These are phyloP conservation scores for Cirrhinus mrigala DNA, from an alignment of 2,797 vertebrate genomes.

Conservation along the genomic window DNA sequence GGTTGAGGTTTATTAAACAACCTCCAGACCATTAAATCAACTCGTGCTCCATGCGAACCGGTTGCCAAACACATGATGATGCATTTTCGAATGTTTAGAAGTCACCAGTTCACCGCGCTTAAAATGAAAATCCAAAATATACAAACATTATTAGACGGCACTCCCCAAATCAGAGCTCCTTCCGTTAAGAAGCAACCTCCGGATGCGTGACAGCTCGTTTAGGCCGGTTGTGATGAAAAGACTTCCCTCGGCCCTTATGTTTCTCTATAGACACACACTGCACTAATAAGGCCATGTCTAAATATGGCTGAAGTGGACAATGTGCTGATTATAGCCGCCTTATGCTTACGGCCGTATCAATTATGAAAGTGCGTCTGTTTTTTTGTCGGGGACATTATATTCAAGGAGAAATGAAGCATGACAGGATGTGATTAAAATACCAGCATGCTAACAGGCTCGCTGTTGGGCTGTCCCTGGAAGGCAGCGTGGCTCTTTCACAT, in stretches of 20 bases:
- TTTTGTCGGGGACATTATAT: slow-evolving; percentile 52
- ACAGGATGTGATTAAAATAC: slow-evolving; percentile 66
- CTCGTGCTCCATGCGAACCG: slow-evolving; percentile 44
- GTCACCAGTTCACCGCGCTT: slow-evolving; percentile 35
- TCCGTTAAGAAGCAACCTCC: slow-evolving; percentile 14
- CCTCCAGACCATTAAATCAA: slow-evolving; percentile 46
- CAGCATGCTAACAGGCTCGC: slow-evolving; percentile 55
- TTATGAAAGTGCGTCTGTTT: slow-evolving; percentile 55
- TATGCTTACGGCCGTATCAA: slow-evolving; percentile 44
- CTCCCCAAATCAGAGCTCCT: slow-evolving; percentile 11
- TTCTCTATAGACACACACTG: slow-evolving; percentile 11
- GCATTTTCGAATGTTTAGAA: slow-evolving; percentile 44
- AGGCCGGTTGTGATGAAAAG: slow-evolving; percentile 4
- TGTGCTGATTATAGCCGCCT: slow-evolving; percentile 59
- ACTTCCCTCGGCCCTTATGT: neutral
- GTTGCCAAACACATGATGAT: slow-evolving; percentile 43
- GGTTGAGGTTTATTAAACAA: slow-evolving; percentile 48
- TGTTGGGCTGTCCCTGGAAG: slow-evolving; percentile 45
- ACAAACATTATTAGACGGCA: slow-evolving; percentile 12
- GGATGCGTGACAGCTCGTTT: slow-evolving; percentile 21
- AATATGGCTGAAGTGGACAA: slow-evolving; percentile 49
- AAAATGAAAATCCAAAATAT: slow-evolving; percentile 38
- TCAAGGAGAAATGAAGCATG: slow-evolving; percentile 61
- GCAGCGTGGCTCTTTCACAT: slow-evolving; percentile 49
- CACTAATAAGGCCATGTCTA: slow-evolving; percentile 49